Evolutionary conservation across 1,140 invertebrate species (phyloP).

Genomic region (Neodiprion fabricii): DNA sequence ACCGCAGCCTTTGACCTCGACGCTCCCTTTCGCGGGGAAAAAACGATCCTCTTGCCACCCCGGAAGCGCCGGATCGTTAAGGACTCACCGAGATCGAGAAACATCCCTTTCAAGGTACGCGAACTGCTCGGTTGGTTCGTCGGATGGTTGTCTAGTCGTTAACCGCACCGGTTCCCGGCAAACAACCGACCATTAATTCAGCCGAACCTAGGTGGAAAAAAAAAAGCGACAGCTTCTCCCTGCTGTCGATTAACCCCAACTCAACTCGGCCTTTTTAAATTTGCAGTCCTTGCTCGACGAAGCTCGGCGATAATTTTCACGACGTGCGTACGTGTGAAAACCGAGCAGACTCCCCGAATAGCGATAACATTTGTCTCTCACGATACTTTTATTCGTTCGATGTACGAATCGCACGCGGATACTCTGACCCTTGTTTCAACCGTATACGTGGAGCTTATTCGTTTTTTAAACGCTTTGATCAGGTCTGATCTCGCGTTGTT

Average conservation of each 20-base stretch:
- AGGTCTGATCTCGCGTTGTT: too few relatives aligned
- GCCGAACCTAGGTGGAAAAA: background rate
- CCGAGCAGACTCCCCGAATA: too few relatives aligned
- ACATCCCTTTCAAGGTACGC: background rate
- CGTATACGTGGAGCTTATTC: background rate
- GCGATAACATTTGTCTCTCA: background rate
- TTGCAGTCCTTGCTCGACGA: too few relatives aligned
- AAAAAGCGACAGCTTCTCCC: background rate
- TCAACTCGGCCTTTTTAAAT: too few relatives aligned
- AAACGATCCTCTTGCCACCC: background rate
- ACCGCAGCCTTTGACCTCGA: background rate
- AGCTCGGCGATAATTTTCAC: too few relatives aligned
- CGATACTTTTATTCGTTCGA: background rate
- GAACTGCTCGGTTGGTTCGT: background rate
- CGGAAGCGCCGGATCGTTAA: background rate
- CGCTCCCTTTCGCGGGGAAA: background rate
- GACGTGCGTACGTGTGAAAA: too few relatives aligned
- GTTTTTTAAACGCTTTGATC: background rate
- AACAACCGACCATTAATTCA: constrained; percentile 5
- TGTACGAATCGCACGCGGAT: background rate
- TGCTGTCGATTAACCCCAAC: background rate
- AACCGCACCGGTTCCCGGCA: background rate
- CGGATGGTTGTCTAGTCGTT: background rate
- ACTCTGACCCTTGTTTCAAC: background rate
- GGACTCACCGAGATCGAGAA: background rate